Percentiles rank a stretch among this genome's conserved stretches.
These are phyloP conservation scores for Conopomorpha cramerella DNA, from an alignment of 1,140 invertebrate genomes.

Conservation along the genomic window DNA sequence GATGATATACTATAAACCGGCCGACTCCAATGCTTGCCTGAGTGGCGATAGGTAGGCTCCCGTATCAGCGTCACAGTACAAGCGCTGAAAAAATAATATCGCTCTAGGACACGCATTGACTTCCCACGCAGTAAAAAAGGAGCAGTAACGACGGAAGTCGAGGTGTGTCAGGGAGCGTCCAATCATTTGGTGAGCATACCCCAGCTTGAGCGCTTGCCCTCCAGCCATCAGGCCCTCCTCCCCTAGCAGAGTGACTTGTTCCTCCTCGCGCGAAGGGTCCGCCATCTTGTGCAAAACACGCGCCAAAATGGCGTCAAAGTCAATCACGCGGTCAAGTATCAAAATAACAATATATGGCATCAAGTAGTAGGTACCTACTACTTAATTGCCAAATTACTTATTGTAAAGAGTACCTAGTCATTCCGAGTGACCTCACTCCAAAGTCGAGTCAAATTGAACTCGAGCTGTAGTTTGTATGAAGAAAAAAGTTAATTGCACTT, in stretches of 20 bases:
- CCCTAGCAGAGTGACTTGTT: conserved; percentile 90
- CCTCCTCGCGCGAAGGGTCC: conserved; percentile 89
- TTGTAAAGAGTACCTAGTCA: too few species aligned
- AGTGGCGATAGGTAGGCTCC: conserved; percentile 73
- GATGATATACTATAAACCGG: conserved; percentile 56
- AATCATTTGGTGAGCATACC: conserved; percentile 62
- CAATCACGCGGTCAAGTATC: conserved; percentile 26
- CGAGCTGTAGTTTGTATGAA: too few species aligned
- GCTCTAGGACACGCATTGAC: conserved; percentile 47
- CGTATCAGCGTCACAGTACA: conserved; percentile 71
- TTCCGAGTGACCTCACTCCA: too few species aligned
- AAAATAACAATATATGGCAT: conserved; percentile 33
- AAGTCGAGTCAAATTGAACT: too few species aligned
- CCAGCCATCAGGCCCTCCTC: conserved; percentile 91
- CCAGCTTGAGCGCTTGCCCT: conserved; percentile 91
- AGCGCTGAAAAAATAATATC: conserved; percentile 72
- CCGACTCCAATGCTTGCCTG: conserved; percentile 72
- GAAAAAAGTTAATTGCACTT: too few species aligned
- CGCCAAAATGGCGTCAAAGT: conserved; percentile 51
- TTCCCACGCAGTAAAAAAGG: conserved; percentile 10
- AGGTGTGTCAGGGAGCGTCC: conserved; percentile 29
- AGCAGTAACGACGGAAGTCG: conserved; percentile 17
- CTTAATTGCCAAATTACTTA: too few species aligned
- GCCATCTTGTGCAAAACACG: conserved; percentile 77
- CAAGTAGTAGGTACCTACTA: too few species aligned